phyloP scores from a whole-genome alignment of 2,888 invertebrate species.

The Mesoligia furuncula region DNA sequence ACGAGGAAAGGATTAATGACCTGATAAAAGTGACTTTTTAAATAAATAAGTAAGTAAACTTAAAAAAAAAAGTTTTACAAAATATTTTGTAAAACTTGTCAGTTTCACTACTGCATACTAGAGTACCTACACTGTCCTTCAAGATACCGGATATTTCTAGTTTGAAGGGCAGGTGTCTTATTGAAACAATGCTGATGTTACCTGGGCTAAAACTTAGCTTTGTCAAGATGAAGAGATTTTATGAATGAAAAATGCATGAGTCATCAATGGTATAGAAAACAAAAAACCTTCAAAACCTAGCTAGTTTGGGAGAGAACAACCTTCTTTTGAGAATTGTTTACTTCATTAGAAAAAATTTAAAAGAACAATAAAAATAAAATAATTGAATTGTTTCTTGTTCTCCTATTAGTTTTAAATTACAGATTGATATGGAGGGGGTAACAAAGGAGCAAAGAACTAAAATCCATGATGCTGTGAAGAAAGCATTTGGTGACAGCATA shows the following conservation, averaged over 20 bases:
- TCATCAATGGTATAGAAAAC: not conserved
- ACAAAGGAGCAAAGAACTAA: slow-evolving; percentile 93
- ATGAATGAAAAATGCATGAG: not conserved
- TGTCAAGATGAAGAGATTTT: not conserved
- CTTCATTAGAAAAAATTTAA: no score
- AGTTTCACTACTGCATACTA: no score
- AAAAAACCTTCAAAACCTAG: not conserved
- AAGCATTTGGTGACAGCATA: slow-evolving; percentile 91
- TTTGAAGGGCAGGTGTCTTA: no score
- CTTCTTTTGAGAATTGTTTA: not conserved
- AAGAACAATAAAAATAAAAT: no score
- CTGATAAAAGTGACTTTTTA: not conserved
- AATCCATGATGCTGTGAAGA: slow-evolving; percentile 94
- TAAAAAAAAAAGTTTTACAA: no score
- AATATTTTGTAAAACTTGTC: no score
- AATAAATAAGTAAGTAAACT: not conserved
- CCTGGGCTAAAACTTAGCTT: no score
- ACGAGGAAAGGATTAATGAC: not conserved
- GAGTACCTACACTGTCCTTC: no score
- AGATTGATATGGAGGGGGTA: slow-evolving; percentile 92
- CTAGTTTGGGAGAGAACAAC: not conserved
- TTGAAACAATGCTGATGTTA: no score
- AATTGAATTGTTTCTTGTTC: no score
- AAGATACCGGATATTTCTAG: no score
- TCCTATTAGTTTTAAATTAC: slow-evolving; percentile 57